Base-by-base conservation (phyloP, 2,888 invertebrate species). In the Buathra laborator region DNA sequence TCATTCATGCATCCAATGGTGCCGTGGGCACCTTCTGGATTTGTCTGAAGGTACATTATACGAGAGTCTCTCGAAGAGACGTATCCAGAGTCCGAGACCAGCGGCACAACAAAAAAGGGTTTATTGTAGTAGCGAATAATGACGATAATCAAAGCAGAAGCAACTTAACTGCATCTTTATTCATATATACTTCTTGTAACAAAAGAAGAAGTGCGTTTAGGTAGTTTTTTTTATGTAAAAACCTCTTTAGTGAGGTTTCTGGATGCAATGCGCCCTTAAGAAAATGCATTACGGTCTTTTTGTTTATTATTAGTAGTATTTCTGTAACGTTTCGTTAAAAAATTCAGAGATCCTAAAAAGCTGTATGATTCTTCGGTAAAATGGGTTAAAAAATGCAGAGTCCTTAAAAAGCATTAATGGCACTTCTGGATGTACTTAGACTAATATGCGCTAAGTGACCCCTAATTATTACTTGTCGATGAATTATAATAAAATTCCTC, bases 1-100 rank as follows among this genome's bases (percentile, higher is more conserved):
- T 85, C 82, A 85, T 85, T 85, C 85, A 82, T 85, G 82, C 75
- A 71, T 70, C 82, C 37, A 70, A 53, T 70, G 78, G 32, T 70
- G 70, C 56, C 70, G 56, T 53, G 76, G 70, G 37, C 12, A 59
- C 53, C 48, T 24, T 64, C 51, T 76, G 51, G n/a, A 44, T 44
- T 64, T 71, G 56, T 44, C 48, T 71, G 64, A 56, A 71, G 74
- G 44, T 66, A 59, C n/a, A 19, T 19, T 43, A 48, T 44, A 46
- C 64, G 16, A 71, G 59, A 71, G 48, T 37, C 37, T 59, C 68
- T 32, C 16, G 70, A 29, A 19, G 75, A 51, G 70, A 76, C 44
- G 19, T 62, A n/a, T 53, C 24, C 16, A 16, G 51, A 68, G 44
- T 62, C 46, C 79, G 48, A 46, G 32, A 72, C 43, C 37, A 24